Conservation (phyloP, 2,113 vertebrate species). For the Hyperopisus bebe region DNA sequence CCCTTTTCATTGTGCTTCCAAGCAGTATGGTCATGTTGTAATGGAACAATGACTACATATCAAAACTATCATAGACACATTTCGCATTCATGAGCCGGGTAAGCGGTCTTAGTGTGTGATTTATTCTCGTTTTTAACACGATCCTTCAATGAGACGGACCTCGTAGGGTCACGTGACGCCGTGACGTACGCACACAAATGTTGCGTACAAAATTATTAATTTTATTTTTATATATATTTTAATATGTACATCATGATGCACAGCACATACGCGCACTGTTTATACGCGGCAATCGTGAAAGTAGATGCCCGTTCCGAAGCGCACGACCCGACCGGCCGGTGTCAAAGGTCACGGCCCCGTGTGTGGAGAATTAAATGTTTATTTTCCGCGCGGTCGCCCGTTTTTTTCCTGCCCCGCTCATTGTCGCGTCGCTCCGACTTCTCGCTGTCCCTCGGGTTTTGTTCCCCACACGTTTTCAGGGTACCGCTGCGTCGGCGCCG, state of each 20-base stretch:
- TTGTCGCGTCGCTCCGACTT: not conserved
- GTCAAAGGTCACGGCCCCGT: constrained; percentile 23
- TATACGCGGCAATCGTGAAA: not conserved
- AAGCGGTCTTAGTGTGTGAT: not conserved
- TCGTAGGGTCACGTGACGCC: not conserved
- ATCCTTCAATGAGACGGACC: not conserved
- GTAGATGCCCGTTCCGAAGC: too few species aligned
- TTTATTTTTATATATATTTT: not conserved
- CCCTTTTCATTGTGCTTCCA: not conserved
- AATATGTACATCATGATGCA: too few species aligned
- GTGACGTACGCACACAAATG: not conserved
- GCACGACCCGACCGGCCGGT: not conserved
- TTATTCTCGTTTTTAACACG: not conserved
- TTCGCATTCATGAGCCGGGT: not conserved
- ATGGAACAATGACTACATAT: not conserved
- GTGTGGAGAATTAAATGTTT: not conserved
- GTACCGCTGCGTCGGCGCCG: not conserved
- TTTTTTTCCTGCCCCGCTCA: not conserved
- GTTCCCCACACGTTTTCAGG: not conserved
- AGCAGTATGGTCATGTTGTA: not conserved
- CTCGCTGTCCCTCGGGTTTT: too few species aligned
- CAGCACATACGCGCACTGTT: not conserved
- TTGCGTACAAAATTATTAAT: not conserved
- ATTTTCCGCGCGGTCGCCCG: not conserved
- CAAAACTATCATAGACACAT: not conserved